Evolutionary conservation across 2,797 vertebrate species (phyloP).

Genomic region (Platyrinchus mystaceus): DNA sequence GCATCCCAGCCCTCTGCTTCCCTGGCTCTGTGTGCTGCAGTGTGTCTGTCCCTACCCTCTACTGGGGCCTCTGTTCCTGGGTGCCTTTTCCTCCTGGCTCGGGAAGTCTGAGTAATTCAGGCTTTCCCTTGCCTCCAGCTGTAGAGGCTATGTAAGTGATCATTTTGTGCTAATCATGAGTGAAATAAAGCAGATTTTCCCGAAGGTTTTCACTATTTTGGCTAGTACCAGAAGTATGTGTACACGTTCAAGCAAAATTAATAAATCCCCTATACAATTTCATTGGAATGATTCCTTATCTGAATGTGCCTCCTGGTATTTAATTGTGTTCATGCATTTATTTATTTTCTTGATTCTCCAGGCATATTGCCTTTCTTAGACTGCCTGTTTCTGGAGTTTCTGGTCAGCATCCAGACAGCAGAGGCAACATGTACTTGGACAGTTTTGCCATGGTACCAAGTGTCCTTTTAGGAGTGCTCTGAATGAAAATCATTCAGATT

Average conservation of each 20-base stretch:
- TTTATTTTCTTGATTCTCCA: background rate
- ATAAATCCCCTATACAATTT: background rate
- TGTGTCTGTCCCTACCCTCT: background rate
- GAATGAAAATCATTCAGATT: background rate
- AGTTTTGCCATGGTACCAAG: background rate
- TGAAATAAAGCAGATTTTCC: background rate
- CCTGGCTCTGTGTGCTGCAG: background rate
- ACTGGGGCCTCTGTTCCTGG: background rate
- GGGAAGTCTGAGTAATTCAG: background rate
- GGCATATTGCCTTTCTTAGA: background rate
- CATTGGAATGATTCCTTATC: background rate
- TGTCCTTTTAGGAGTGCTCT: background rate
- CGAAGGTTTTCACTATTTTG: background rate
- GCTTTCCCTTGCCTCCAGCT: background rate
- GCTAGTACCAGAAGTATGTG: background rate
- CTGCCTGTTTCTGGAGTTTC: background rate
- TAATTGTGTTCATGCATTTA: background rate
- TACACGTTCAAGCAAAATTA: background rate
- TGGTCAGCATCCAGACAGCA: background rate
- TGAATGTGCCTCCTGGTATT: background rate
- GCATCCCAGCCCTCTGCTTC: background rate
- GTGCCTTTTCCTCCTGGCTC: background rate
- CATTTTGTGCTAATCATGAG: background rate
- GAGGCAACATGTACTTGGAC: background rate
- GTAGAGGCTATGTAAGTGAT: background rate